phyloP scores from a whole-genome alignment of 37 sponge, comb jelly and placozoan species.

The Sycon ciliatum region DNA sequence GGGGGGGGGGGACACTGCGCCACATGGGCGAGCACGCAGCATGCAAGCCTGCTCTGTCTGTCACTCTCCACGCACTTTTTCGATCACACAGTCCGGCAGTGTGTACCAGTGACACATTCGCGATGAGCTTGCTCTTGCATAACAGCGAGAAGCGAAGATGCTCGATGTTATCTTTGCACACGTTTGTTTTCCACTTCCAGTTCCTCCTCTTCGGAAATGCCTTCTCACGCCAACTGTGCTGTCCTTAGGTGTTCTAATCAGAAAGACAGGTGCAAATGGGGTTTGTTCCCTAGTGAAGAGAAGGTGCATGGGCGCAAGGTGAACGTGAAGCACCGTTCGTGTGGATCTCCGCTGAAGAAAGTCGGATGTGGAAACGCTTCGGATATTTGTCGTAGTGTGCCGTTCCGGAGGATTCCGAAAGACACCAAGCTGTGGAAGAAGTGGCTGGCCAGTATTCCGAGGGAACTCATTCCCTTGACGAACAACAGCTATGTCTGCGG shows the following conservation, averaged over 20 bases:
- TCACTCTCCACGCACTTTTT: too few relatives aligned
- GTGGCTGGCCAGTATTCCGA: slow-evolving; percentile 23
- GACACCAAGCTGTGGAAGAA: slow-evolving; percentile 16
- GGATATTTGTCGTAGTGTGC: background rate
- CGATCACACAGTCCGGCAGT: too few relatives aligned
- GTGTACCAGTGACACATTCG: too few relatives aligned
- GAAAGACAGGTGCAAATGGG: slow-evolving; percentile 25
- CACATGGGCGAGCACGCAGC: too few relatives aligned
- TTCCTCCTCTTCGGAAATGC: too few relatives aligned
- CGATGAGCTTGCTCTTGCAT: too few relatives aligned
- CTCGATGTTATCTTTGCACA: too few relatives aligned
- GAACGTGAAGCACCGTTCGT: slow-evolving; percentile 16
- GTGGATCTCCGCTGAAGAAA: slow-evolving; percentile 10
- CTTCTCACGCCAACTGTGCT: slow-evolving; percentile 17
- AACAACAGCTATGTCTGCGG: slow-evolving; percentile 20
- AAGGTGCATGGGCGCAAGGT: slow-evolving; percentile 19
- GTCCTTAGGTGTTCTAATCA: slow-evolving; percentile 20
- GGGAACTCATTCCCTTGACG: background rate
- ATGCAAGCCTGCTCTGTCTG: too few relatives aligned
- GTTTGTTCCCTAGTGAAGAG: slow-evolving; percentile 17
- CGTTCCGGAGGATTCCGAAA: slow-evolving; percentile 15
- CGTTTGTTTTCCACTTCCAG: too few relatives aligned
- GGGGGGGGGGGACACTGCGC: too few relatives aligned
- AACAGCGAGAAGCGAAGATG: too few relatives aligned
- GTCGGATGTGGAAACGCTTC: slow-evolving; percentile 14